Base-by-base conservation (phyloP, 2,797 vertebrate genomes). In the Synanceia verrucosa region DNA sequence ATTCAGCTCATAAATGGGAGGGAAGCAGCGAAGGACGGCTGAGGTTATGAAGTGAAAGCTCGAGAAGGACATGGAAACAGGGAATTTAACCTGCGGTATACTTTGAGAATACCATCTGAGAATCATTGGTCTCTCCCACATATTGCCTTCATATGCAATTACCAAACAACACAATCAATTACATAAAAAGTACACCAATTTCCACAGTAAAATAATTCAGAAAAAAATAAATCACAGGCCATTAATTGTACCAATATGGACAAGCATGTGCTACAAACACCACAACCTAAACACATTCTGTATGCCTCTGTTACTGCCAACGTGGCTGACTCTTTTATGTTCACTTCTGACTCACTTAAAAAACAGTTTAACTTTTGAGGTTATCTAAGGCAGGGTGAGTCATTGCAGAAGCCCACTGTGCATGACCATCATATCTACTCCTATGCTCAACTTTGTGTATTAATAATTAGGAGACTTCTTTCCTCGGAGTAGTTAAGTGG, bases 391-490 rank as follows among this genome's bases (percentile, higher is more conserved):
- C 39, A 57, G 29, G 66, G 36, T 55, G 68, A 82, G 31, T 84
- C 77, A 79, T 48, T 16, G 34, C 58, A 19, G 37, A 48, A 58
- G 50, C 14, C 70, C 8, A 37, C 34, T 47, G 61, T 59, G 43
- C 61, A 73, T 84, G 66, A 81, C 79, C 83, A 74, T 39, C 56
- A 39, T 64, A 36, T 41, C 73, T 62, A 52, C 63, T 71, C 69
- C 62, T 73, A 68, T 69, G 79, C 73, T 70, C 26, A 19, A 69
- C 60, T 73, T 65, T 59, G 26, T 86, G 62, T 73, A 86, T 88
- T 79, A 87, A 87, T 87, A 82, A 91, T 86, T 58, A 77, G 56
- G 14, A 72, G 58, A 57, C 70, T 39, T 73, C 64, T 76, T 81
- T 66, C 41, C 6, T 46, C 73, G 55, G 59, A 79, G 81, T 61